These are phyloP conservation scores for Philhelius pedissequus DNA, from an alignment of 2,888 invertebrate genomes.

Conservation along the genomic window DNA sequence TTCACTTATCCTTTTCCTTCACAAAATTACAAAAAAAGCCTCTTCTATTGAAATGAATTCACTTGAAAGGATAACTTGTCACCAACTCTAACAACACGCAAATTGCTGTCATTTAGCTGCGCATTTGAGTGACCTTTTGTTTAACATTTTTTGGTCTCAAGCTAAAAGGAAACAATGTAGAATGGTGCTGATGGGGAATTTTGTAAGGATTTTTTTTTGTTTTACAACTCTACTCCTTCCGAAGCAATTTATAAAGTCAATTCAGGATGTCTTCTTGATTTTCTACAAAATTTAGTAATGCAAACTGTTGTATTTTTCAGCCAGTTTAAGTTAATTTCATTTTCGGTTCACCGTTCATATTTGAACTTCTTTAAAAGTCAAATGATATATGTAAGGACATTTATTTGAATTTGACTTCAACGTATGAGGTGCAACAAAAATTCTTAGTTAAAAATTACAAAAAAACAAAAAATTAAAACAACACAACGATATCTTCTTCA, in stretches of 20 bases:
- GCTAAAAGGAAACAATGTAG: background rate
- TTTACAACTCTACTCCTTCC: background rate
- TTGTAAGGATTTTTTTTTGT: background rate
- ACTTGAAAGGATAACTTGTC: constrained; percentile 41
- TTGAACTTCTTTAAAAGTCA: too few species aligned
- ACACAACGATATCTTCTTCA: too few species aligned
- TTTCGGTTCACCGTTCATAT: too few species aligned
- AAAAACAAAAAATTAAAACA: too few species aligned
- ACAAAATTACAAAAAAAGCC: background rate
- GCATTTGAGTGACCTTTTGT: constrained; percentile 46
- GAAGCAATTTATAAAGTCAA: background rate
- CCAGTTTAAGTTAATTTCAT: too few species aligned
- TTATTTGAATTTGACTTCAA: too few species aligned
- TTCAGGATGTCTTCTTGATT: too few species aligned
- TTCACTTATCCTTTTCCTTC: constrained; percentile 13
- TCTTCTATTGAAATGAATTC: constrained; percentile 12
- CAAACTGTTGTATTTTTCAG: too few species aligned
- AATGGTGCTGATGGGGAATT: background rate
- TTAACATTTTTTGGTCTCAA: constrained; percentile 7
- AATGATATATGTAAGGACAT: too few species aligned
- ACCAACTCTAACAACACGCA: constrained; percentile 29
- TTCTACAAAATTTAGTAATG: too few species aligned
- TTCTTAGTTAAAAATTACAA: too few species aligned
- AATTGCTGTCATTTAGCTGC: constrained; percentile 52
- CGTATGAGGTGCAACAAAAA: too few species aligned